These are phyloP conservation scores for Amphimallon solstitiale DNA, from an alignment of 2,888 invertebrate genomes.

Conservation along the genomic window DNA sequence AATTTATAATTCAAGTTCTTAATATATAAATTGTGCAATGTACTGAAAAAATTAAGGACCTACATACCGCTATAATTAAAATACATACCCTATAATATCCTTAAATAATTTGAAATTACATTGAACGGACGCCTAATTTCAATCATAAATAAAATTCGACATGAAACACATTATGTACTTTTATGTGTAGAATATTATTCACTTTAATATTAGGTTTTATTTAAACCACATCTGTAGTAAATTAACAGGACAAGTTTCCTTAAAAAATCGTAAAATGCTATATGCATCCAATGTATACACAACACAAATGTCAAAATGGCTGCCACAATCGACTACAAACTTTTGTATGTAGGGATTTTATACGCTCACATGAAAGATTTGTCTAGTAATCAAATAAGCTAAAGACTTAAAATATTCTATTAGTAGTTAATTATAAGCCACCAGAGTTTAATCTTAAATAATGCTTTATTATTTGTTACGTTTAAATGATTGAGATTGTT, in stretches of 20 bases:
- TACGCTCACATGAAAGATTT: not conserved
- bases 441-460: too few species aligned
- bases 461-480: too few species aligned
- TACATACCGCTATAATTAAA: not conserved
- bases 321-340: constrained; percentile 40
- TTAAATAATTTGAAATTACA: constrained; percentile 40
- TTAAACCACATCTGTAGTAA: constrained; percentile 33
- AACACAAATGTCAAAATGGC: constrained; percentile 42
- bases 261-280: constrained; percentile 32
- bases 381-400: too few species aligned
- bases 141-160: constrained; percentile 37
- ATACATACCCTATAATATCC: constrained; percentile 38
- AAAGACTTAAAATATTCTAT: too few species aligned
- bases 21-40: too few species aligned
- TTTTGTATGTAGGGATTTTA: constrained; percentile 36
- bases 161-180: constrained; percentile 32
- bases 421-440: too few species aligned
- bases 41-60: not conserved
- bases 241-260: not conserved
- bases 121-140: constrained; percentile 37
- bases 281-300: constrained; percentile 35
- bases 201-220: constrained; percentile 11
- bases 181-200: constrained; percentile 8
- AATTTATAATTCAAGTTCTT: too few species aligned
- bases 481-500: too few species aligned